Evolutionary conservation across 2,113 vertebrate species (phyloP).

Genomic region (Pedetes capensis): DNA sequence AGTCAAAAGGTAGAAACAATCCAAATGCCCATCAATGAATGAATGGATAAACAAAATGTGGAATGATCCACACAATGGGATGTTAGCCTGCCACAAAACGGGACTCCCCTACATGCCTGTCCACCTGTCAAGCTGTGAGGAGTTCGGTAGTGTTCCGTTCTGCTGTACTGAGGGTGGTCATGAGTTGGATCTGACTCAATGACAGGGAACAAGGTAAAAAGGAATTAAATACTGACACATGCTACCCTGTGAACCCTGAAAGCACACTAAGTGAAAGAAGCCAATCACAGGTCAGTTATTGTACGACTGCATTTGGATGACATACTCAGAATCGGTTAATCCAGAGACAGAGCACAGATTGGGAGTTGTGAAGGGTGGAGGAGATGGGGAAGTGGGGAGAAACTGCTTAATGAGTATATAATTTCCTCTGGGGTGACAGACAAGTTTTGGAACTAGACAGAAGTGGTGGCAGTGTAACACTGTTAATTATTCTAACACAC

Average conservation of each 20-base stretch:
- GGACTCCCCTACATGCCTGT: too few relatives aligned
- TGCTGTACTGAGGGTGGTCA: too few relatives aligned
- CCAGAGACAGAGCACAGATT: neutral
- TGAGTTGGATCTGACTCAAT: too few relatives aligned
- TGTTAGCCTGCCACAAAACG: neutral
- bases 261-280: neutral
- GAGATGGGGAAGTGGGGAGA: too few relatives aligned
- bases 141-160: too few relatives aligned
- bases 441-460: neutral
- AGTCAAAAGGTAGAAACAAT: neutral
- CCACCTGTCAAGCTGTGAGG: too few relatives aligned
- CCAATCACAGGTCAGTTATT: neutral
- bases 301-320: neutral
- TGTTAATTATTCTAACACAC: neutral
- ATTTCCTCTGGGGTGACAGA: neutral
- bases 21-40: neutral
- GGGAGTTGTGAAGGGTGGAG: fast-evolving
- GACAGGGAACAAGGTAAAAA: too few relatives aligned
- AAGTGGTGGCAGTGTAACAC: too few relatives aligned
- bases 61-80: neutral
- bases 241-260: neutral
- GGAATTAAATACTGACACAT: neutral
- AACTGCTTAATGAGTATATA: neutral
- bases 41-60: neutral
- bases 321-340: neutral